phyloP scores from a whole-genome alignment of 2,113 vertebrate genomes.

The Heterocephalus glaber region DNA sequence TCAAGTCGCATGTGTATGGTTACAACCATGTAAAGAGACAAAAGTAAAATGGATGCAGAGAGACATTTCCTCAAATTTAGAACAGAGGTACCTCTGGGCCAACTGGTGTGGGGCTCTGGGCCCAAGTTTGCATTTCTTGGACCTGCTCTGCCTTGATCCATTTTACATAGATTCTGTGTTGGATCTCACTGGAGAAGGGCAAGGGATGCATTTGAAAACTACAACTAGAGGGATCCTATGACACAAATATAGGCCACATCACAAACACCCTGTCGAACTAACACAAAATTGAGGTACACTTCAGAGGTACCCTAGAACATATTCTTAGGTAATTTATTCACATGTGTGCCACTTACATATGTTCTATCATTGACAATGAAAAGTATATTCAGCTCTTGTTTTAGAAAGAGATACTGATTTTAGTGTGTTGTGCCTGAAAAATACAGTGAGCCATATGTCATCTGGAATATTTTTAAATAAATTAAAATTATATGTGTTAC shows the following conservation, averaged over 20 bases:
- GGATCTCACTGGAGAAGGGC: neutral
- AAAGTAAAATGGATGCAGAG: neutral
- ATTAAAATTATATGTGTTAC: neutral
- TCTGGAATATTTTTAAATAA: neutral
- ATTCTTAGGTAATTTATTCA: neutral
- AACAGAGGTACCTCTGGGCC: neutral
- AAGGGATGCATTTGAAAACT: neutral
- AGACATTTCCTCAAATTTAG: neutral
- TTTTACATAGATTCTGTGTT: neutral
- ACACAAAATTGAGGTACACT: neutral
- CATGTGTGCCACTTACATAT: neutral
- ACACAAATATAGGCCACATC: neutral
- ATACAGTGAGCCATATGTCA: neutral
- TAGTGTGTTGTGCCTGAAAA: neutral
- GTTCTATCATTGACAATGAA: neutral
- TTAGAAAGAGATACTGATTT: neutral
- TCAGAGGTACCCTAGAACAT: neutral
- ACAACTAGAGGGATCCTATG: neutral
- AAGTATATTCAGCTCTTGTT: neutral
- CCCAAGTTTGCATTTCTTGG: neutral
- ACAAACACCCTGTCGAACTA: neutral
- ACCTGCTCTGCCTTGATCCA: neutral
- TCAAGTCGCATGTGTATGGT: neutral
- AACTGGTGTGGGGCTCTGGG: neutral
- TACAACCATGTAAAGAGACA: neutral